Percentiles rank a stretch among this genome's conserved stretches.
Evolutionary conservation across 2,113 vertebrate species (phyloP).

Genomic region (Pachyramphus minor): DNA sequence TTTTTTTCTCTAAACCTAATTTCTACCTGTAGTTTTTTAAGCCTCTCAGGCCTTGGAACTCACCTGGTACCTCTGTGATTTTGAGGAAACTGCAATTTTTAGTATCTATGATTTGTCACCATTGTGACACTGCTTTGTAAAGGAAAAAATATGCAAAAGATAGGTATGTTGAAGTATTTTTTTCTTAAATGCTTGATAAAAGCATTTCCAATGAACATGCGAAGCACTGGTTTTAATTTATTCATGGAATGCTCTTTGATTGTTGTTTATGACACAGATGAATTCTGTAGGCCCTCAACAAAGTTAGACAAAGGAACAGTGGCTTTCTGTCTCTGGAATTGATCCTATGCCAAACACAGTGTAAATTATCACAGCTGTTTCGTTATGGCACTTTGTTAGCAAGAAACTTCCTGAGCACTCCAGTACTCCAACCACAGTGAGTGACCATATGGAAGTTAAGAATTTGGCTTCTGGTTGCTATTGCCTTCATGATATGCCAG

Average conservation of each 20-base stretch:
- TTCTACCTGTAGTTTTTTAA: not conserved
- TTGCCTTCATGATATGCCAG: not conserved
- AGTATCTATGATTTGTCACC: not conserved
- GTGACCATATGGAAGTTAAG: not conserved
- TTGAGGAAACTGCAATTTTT: not conserved
- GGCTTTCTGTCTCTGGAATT: not conserved
- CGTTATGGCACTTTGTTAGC: not conserved
- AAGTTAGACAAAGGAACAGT: not conserved
- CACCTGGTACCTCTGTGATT: not conserved
- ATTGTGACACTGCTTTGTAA: not conserved
- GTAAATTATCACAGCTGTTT: not conserved
- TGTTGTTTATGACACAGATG: not conserved
- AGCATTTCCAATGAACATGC: not conserved
- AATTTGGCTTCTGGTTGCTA: not conserved
- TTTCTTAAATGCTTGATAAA: not conserved
- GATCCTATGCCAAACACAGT: not conserved
- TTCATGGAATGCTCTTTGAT: not conserved
- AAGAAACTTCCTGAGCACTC: not conserved
- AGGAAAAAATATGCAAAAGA: not conserved
- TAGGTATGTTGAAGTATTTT: not conserved
- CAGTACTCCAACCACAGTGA: not conserved
- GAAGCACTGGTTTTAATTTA: not conserved
- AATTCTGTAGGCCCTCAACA: not conserved
- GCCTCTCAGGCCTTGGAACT: not conserved
- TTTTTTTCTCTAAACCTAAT: not conserved